Conservation (phyloP, 1,140 invertebrate genomes). For the Leptinotarsa texana region DNA sequence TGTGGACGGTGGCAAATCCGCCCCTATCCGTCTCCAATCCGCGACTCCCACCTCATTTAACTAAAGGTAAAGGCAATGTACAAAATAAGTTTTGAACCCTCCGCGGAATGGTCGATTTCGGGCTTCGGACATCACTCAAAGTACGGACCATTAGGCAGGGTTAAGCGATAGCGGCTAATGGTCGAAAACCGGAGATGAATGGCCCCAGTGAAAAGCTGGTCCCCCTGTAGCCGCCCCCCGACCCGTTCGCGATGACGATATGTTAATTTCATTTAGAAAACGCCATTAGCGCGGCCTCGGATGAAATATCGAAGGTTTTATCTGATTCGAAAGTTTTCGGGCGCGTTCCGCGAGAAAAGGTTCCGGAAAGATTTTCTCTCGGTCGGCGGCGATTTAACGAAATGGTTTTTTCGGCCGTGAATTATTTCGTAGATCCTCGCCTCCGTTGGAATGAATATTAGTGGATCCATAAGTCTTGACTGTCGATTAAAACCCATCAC, state of each 20-base stretch:
- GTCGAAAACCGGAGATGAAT: constrained; percentile 51
- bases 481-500: too few relatives aligned
- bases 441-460: too few relatives aligned
- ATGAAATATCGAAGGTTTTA: constrained; percentile 20
- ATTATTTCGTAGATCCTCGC: background rate
- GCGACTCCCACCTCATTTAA: background rate
- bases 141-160: constrained; percentile 51
- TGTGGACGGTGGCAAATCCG: too few relatives aligned
- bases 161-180: constrained; percentile 53
- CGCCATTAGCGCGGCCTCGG: constrained; percentile 29
- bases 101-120: background rate
- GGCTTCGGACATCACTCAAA: constrained; percentile 45
- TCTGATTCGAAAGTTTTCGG: constrained; percentile 18
- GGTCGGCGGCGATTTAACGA: background rate
- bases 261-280: constrained; percentile 42
- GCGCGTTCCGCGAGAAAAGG: background rate
- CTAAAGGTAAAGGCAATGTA: constrained; percentile 2
- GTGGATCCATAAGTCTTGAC: too few relatives aligned
- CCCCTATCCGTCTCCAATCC: too few relatives aligned
- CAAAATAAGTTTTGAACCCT: constrained; percentile 3
- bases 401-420: background rate
- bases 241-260: constrained; percentile 29
- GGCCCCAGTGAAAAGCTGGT: constrained; percentile 49
- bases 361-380: background rate
- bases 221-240: constrained; percentile 23